A percentile compares a stretch with the other conserved stretches of the same genome.
These are phyloP conservation scores for Crossocerus cetratus DNA, from an alignment of 2,888 invertebrate genomes.

Conservation along the genomic window DNA sequence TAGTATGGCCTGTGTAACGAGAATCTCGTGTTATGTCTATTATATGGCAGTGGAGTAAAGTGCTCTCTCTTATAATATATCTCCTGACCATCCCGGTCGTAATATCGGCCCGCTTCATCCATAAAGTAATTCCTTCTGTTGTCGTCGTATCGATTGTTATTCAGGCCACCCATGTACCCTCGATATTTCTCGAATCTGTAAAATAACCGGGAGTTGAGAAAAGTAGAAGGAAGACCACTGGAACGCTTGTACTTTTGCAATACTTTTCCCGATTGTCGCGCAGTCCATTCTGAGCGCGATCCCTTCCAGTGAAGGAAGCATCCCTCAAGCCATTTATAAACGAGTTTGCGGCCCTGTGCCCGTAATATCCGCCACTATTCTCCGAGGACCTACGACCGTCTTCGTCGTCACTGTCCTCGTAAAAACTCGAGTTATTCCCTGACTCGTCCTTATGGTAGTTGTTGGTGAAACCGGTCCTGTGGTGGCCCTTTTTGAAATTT, in stretches of 20 bases:
- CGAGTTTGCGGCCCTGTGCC: constrained; percentile 55
- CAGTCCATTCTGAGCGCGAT: constrained; percentile 36
- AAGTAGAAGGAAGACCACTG: neutral
- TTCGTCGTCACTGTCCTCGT: constrained; percentile 80
- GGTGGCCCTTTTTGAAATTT: constrained; percentile 83
- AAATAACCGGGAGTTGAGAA: neutral
- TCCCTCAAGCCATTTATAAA: constrained; percentile 54
- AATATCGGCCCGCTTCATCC: constrained; percentile 76
- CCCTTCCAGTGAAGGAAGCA: constrained; percentile 37
- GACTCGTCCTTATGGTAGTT: constrained; percentile 85
- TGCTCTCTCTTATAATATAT: constrained; percentile 41
- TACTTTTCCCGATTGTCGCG: constrained; percentile 57
- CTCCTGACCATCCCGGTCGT: constrained; percentile 59
- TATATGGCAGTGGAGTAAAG: constrained; percentile 13
- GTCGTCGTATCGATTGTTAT: constrained; percentile 78
- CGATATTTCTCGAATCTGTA: constrained; percentile 76
- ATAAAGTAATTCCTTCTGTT: constrained; percentile 77
- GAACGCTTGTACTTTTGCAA: neutral
- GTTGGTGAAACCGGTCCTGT: constrained; percentile 84
- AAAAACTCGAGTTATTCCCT: constrained; percentile 84
- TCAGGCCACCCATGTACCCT: constrained; percentile 77
- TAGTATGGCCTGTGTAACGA: constrained; percentile 15
- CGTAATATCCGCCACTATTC: constrained; percentile 68
- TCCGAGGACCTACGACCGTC: constrained; percentile 73
- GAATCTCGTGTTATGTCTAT: constrained; percentile 7